A percentile compares a stretch with the other conserved stretches of the same genome.
Conservation (phyloP, 2,888 invertebrate genomes). For the Arrhopalites spinosus region DNA sequence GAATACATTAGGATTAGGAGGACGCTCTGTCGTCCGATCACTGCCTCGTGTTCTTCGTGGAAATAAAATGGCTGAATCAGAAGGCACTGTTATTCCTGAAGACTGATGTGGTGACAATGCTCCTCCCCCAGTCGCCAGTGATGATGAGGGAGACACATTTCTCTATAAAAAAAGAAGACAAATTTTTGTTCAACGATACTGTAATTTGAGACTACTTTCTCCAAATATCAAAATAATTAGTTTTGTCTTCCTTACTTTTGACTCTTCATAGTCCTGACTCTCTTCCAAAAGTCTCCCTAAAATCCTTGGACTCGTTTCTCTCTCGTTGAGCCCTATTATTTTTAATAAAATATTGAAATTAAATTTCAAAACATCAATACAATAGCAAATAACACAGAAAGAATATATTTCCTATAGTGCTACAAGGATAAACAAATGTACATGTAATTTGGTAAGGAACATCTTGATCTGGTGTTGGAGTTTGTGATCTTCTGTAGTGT, state of each 20-base stretch:
- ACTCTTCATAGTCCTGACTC: conserved; percentile 55
- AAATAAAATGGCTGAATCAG: neutral
- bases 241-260: too few species aligned
- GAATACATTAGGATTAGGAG: conserved; percentile 48
- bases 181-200: too few species aligned
- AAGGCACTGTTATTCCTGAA: neutral
- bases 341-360: too few species aligned
- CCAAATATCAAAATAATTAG: too few species aligned
- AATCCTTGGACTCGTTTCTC: conserved; percentile 55
- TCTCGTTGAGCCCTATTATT: conserved; percentile 47
- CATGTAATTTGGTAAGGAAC: conserved; percentile 3
- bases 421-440: neutral
- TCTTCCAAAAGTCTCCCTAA: conserved; percentile 55
- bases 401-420: neutral
- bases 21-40: neutral
- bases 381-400: neutral
- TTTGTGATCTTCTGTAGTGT: conserved; percentile 1
- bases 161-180: too few species aligned
- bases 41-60: conserved; percentile 17
- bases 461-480: conserved; percentile 13
- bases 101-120: neutral
- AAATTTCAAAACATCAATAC: neutral
- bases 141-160: conserved; percentile 46
- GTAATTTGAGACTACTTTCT: too few species aligned
- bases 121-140: neutral